Percentiles rank a stretch among this genome's conserved stretches.
Conservation (phyloP, 2,113 vertebrate species). For the Falco punctatus region DNA sequence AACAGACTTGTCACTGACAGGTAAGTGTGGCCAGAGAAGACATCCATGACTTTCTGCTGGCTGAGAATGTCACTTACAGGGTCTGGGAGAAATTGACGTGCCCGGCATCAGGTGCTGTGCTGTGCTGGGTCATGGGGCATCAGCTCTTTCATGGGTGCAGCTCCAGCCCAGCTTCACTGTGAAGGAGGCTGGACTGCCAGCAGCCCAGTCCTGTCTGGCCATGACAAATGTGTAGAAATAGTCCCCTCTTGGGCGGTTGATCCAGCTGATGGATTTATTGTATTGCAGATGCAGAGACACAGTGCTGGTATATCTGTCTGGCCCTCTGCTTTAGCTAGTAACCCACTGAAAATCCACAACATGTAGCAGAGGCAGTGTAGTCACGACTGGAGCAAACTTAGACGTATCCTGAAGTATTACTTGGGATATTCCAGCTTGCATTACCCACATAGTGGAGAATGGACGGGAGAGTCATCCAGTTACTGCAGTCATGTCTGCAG, state of each 20-base stretch:
- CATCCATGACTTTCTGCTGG: not conserved
- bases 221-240: not conserved
- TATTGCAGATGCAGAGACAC: not conserved
- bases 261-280: not conserved
- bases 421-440: not conserved
- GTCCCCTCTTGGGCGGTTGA: not conserved
- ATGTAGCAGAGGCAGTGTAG: not conserved
- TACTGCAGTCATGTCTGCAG: not conserved
- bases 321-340: not conserved
- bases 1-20: accelerated
- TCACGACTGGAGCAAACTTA: not conserved
- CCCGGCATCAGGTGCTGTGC: accelerated
- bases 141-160: not conserved
- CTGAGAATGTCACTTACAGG: not conserved
- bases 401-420: not conserved
- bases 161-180: not conserved
- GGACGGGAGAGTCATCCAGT: not conserved
- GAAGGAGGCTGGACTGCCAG: not conserved
- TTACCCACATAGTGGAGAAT: not conserved
- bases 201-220: not conserved
- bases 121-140: not conserved
- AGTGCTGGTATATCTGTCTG: not conserved
- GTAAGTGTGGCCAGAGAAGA: not conserved
- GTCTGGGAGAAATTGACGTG: not conserved
- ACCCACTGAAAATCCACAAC: not conserved